A percentile compares a stretch with the other conserved stretches of the same genome.
These are phyloP conservation scores for Sarcophaga peregrina DNA, from an alignment of 1,140 invertebrate species.

Conservation along the genomic window DNA sequence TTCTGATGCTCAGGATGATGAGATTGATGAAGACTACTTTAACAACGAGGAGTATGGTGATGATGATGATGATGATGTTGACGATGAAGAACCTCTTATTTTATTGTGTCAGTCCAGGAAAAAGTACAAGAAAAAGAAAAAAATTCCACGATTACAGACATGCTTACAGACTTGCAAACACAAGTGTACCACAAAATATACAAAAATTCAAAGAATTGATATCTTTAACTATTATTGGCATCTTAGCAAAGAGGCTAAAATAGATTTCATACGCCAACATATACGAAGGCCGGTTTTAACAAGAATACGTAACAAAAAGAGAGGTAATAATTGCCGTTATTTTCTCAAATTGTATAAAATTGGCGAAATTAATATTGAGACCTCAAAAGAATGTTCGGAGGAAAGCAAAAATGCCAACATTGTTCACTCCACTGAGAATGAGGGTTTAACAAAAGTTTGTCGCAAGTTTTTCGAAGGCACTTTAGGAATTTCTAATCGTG, in stretches of 20 bases:
- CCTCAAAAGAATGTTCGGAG: not conserved
- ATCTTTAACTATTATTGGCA: constrained; percentile 43
- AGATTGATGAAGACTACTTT: not conserved
- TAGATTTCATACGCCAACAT: constrained; percentile 37
- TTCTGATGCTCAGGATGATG: not conserved
- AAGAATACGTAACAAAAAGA: constrained; percentile 3
- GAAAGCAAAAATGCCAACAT: not conserved
- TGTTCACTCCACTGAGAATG: not conserved
- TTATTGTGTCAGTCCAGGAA: not conserved
- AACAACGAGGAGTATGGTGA: not conserved
- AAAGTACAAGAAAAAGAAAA: constrained; percentile 7
- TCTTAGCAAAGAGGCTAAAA: constrained; percentile 33
- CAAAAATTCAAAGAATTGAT: constrained; percentile 22
- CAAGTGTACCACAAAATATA: constrained; percentile 34
- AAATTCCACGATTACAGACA: not conserved
- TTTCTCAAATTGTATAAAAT: constrained; percentile 28
- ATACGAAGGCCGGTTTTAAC: constrained; percentile 25
- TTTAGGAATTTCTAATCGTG: not conserved
- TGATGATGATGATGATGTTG: constrained; percentile 13
- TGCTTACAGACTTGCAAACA: constrained; percentile 42
- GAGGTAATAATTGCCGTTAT: constrained; percentile 33
- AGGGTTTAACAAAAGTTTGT: constrained; percentile 21
- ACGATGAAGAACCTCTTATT: constrained; percentile 26
- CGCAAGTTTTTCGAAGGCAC: constrained; percentile 30
- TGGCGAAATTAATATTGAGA: not conserved